Base-by-base conservation (phyloP, 2,888 invertebrate species). In the Diplolepis rosae region DNA sequence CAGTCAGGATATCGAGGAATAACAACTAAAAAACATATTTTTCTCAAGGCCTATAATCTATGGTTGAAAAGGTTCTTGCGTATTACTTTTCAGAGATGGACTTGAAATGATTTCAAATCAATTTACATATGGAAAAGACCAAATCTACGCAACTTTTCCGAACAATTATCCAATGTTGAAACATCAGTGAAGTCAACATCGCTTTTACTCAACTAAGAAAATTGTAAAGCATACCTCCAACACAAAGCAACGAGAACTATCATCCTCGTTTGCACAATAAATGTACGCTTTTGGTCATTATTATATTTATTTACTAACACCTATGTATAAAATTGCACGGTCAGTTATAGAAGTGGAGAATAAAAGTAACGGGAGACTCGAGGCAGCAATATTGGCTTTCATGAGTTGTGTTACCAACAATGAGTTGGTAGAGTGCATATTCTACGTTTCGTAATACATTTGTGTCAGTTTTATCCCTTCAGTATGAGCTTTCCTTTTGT, bases 221-320 rank as follows among this genome's bases (percentile, higher is more conserved):
- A 61, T 39, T 32, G 35, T 32, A 56, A 56, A 32, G 32, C 22
- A 27, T 39, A 61, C 39, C n/a, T 50, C 48, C 22, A 50, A 66
- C 27, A 48, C 50, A 48, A 48, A 48, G 27, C 72, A 70, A 72
- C 48, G 71, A 78, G 68, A 69, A 28, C 71, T 61, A 70, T 71
- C 72, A 80, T 68, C 80, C 79, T 80, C 76, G 76, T 79, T 79
- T 73, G 65, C 76, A 79, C 76, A 76, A 69, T 75, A 77, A 79
- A 77, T 74, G 74, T 76, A 70, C 51, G 65, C 39, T 27, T 24
- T n/a, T 22, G 61, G 39, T 22, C 39, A 39, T 61, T 61, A 39
- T 61, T 30, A 30, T 54, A n/a, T 51, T 28, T 52, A 52, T 52
- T 24, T 39, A 18, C 22, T 24, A 61, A n/a, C 27, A 39, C 24